phyloP scores from a whole-genome alignment of 2,113 vertebrate species.

The Catharus bicknelli region DNA sequence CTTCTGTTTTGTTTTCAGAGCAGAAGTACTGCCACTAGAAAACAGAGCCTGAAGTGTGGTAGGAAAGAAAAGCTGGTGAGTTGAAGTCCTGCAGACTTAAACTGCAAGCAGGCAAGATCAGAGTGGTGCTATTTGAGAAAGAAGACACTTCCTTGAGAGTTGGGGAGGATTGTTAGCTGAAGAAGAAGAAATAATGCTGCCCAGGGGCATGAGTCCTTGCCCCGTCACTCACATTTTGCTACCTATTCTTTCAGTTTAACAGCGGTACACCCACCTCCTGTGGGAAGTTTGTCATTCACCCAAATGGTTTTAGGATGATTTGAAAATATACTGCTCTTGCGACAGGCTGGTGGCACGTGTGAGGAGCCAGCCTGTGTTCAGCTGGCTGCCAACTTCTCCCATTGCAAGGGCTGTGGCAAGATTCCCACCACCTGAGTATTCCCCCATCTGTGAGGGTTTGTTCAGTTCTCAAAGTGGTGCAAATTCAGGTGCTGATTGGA shows the following conservation, averaged over 20 bases:
- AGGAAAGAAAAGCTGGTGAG: not conserved
- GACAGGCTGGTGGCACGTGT: accelerated
- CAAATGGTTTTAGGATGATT: not conserved
- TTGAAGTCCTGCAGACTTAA: not conserved
- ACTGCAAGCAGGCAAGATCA: not conserved
- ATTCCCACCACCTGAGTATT: not conserved
- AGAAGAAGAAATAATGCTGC: not conserved
- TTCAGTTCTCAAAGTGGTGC: not conserved
- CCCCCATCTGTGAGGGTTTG: not conserved
- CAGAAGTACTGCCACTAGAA: not conserved
- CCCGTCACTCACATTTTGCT: not conserved
- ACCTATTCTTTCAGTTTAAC: not conserved
- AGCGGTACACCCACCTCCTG: not conserved
- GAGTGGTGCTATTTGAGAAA: not conserved
- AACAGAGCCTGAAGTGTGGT: not conserved
- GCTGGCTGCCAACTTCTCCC: not conserved
- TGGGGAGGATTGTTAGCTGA: not conserved
- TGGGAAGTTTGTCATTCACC: not conserved
- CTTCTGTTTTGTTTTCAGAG: not conserved
- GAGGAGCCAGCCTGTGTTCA: not conserved
- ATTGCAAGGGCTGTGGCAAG: accelerated
- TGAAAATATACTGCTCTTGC: not conserved
- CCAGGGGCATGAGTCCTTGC: not conserved
- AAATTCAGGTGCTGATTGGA: not conserved
- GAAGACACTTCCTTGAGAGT: not conserved